These are phyloP conservation scores for Amorpha juglandis DNA, from an alignment of 2,888 invertebrate genomes.

Conservation along the genomic window DNA sequence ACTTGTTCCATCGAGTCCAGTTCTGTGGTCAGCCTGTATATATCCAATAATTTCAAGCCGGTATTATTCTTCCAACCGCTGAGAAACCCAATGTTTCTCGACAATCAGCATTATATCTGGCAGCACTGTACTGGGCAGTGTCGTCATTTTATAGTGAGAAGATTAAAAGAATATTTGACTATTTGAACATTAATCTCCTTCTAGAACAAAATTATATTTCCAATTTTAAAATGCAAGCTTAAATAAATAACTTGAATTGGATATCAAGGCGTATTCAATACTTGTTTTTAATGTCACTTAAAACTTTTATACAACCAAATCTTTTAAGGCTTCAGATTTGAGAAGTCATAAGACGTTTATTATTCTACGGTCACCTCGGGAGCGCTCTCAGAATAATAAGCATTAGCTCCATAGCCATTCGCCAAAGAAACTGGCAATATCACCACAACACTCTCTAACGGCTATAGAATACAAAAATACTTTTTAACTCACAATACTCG, in stretches of 20 bases:
- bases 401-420: constrained; percentile 66
- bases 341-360: constrained; percentile 46
- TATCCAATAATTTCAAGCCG: too few species aligned
- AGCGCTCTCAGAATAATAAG: constrained; percentile 76
- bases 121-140: too few species aligned
- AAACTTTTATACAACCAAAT: constrained; percentile 21
- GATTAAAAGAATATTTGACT: too few species aligned
- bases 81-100: too few species aligned
- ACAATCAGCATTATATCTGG: too few species aligned
- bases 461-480: constrained; percentile 60
- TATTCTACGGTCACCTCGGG: constrained; percentile 67
- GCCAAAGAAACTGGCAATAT: constrained; percentile 74
- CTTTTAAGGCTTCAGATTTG: constrained; percentile 28
- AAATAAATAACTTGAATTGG: constrained; percentile 18
- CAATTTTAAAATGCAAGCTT: neutral
- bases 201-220: neutral
- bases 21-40: too few species aligned
- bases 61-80: too few species aligned
- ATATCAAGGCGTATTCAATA: constrained; percentile 9
- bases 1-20: too few species aligned
- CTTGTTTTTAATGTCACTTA: constrained; percentile 12
- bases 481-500: constrained; percentile 8
- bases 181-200: neutral
- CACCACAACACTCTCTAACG: constrained; percentile 65
- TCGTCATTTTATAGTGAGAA: too few species aligned